Evolutionary conservation across 2,797 vertebrate species (phyloP).

Genomic region (Gallinago nigripennis): DNA sequence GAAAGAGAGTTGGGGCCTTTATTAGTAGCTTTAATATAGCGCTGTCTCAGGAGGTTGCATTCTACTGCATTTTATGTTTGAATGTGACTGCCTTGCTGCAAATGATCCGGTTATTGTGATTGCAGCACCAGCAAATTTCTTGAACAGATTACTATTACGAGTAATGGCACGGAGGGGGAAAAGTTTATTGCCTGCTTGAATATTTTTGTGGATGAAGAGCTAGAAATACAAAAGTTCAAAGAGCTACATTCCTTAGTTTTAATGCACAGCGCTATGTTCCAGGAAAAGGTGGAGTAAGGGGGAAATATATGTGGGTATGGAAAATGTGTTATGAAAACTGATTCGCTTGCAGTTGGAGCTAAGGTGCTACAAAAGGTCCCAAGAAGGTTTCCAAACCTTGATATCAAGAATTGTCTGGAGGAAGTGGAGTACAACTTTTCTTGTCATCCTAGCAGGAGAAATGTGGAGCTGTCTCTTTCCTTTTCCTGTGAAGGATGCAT

Average conservation of each 20-base stretch:
- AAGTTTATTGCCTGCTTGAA: slow-evolving; percentile 30
- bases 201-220: background rate
- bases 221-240: slow-evolving; percentile 20
- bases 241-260: slow-evolving; percentile 29
- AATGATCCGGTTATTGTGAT: slow-evolving; percentile 20
- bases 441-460: background rate
- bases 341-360: background rate
- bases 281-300: background rate
- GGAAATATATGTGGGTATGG: background rate
- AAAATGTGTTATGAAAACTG: background rate
- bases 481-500: background rate
- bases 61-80: slow-evolving; percentile 32
- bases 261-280: background rate
- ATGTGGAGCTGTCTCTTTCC: background rate
- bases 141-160: slow-evolving; percentile 35
- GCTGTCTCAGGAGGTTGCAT: slow-evolving; percentile 17
- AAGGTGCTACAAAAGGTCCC: background rate
- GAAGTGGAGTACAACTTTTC: background rate
- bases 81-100: slow-evolving; percentile 37
- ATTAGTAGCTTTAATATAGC: slow-evolving; percentile 2
- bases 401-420: background rate
- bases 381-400: background rate
- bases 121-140: slow-evolving; percentile 53
- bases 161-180: background rate
- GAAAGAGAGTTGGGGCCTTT: slow-evolving; percentile 3